Conservation (phyloP, 2,797 vertebrate genomes). For the Coilia nasus region DNA sequence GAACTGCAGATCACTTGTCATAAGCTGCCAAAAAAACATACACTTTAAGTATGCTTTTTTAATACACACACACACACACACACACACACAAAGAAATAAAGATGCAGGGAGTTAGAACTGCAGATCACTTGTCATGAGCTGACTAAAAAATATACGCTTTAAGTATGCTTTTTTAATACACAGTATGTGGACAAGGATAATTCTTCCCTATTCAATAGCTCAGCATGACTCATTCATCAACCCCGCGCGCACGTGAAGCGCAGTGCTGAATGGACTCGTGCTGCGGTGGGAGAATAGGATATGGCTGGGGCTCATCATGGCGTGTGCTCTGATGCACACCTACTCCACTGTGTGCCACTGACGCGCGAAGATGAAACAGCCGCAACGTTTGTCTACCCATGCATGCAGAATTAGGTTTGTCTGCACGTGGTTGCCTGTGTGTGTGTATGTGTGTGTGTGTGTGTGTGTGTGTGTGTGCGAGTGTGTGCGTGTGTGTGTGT, state of each 20-base stretch:
- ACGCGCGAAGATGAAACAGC: constrained; percentile 34
- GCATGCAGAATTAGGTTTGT: constrained; percentile 20
- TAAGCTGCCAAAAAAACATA: not conserved
- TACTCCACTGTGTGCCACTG: not conserved
- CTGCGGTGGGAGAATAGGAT: too few species aligned
- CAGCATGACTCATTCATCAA: too few species aligned
- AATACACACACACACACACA: too few species aligned
- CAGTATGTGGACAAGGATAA: too few species aligned
- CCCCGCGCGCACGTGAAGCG: too few species aligned
- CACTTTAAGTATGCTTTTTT: too few species aligned
- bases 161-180: too few species aligned
- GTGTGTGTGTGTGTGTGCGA: not conserved
- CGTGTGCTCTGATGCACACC: not conserved
- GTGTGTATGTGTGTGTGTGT: not conserved
- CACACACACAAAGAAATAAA: not conserved
- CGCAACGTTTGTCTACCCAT: constrained; percentile 41
- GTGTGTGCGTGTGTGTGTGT: too few species aligned
- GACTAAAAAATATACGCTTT: too few species aligned
- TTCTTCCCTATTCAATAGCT: too few species aligned
- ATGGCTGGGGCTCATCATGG: not conserved
- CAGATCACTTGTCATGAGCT: not conserved
- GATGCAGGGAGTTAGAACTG: not conserved
- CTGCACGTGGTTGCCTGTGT: not conserved
- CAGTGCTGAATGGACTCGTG: too few species aligned
- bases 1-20: not conserved